These are phyloP conservation scores for Siniperca chuatsi DNA, from an alignment of 2,113 vertebrate species.

Conservation along the genomic window DNA sequence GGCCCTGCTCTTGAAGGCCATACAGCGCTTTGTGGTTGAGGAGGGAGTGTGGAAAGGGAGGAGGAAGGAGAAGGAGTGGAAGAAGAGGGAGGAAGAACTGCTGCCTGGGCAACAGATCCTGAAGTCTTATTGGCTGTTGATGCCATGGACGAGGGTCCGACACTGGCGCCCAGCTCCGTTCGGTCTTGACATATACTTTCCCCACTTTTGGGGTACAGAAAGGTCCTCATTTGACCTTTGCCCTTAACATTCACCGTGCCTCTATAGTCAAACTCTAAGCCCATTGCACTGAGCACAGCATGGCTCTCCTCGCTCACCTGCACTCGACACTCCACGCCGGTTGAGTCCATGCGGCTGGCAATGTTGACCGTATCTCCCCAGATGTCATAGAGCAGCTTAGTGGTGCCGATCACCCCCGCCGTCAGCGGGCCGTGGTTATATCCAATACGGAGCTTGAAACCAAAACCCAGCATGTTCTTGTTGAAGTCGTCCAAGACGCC, in stretches of 20 bases:
- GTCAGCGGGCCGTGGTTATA: constrained; percentile 98
- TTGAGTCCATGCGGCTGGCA: constrained; percentile 98
- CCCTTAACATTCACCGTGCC: constrained; percentile 99
- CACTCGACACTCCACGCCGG: constrained; percentile 95
- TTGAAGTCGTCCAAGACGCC: constrained; percentile 98
- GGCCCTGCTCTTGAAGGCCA: constrained; percentile 45
- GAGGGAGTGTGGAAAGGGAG: constrained; percentile 38
- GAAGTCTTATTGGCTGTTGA: constrained; percentile 87
- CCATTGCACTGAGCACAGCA: constrained; percentile 91
- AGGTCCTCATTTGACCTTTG: constrained; percentile 99
- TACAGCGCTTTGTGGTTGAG: constrained; percentile 44
- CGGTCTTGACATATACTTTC: constrained; percentile 86
- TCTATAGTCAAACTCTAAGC: constrained; percentile 96
- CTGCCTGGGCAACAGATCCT: constrained; percentile 48
- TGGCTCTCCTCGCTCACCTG: constrained; percentile 99
- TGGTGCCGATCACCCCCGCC: constrained; percentile 97
- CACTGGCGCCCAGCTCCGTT: constrained; percentile 88
- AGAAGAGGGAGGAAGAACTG: constrained; percentile 40
- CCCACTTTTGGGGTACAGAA: constrained; percentile 93
- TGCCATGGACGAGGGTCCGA: constrained; percentile 84
- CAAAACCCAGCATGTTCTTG: constrained; percentile 99
- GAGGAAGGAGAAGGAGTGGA: constrained; percentile 43
- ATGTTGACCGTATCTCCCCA: constrained; percentile 99
- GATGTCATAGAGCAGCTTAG: constrained; percentile 97
- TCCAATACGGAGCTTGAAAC: constrained; percentile 96